A percentile compares a stretch with the other conserved stretches of the same genome.
Evolutionary conservation across 2,113 vertebrate genomes (phyloP).

Genomic region (Channa maculata): DNA sequence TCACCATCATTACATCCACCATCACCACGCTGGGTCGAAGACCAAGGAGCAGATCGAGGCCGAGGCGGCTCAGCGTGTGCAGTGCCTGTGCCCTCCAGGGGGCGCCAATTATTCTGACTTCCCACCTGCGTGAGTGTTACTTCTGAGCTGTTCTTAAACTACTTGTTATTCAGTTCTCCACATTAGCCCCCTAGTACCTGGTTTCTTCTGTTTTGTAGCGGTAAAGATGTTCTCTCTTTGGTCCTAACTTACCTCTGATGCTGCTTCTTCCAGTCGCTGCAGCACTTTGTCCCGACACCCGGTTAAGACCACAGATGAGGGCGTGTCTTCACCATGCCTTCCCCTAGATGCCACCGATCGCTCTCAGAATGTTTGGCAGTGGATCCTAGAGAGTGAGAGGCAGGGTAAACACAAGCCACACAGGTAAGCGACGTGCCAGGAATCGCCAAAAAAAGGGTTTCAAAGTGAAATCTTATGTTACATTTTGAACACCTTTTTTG

Average conservation of each 20-base stretch:
- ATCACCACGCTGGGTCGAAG: slow-evolving; percentile 88
- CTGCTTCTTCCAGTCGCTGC: slow-evolving; percentile 76
- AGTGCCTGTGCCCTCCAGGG: slow-evolving; percentile 86
- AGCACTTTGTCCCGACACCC: slow-evolving; percentile 86
- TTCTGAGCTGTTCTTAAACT: not conserved
- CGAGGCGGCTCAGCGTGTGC: slow-evolving; percentile 89
- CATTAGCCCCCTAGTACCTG: too few species aligned
- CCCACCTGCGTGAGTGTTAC: slow-evolving; percentile 79
- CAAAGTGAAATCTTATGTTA: not conserved
- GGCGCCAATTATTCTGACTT: slow-evolving; percentile 84
- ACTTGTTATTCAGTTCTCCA: not conserved
- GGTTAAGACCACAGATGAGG: slow-evolving; percentile 81
- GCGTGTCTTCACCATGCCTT: slow-evolving; percentile 83
- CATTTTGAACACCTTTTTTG: not conserved
- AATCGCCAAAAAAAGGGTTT: not conserved
- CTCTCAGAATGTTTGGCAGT: slow-evolving; percentile 95
- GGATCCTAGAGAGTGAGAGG: slow-evolving; percentile 94
- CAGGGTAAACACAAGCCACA: slow-evolving; percentile 93
- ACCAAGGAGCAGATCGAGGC: slow-evolving; percentile 93
- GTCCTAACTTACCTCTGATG: not conserved
- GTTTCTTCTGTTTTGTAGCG: not conserved
- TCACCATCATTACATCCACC: slow-evolving; percentile 98
- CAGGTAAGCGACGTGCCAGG: slow-evolving; percentile 80
- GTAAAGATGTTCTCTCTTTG: not conserved
- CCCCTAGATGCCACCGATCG: slow-evolving; percentile 89